Conservation (phyloP, 2,888 invertebrate genomes). For the Myopa testacea region DNA sequence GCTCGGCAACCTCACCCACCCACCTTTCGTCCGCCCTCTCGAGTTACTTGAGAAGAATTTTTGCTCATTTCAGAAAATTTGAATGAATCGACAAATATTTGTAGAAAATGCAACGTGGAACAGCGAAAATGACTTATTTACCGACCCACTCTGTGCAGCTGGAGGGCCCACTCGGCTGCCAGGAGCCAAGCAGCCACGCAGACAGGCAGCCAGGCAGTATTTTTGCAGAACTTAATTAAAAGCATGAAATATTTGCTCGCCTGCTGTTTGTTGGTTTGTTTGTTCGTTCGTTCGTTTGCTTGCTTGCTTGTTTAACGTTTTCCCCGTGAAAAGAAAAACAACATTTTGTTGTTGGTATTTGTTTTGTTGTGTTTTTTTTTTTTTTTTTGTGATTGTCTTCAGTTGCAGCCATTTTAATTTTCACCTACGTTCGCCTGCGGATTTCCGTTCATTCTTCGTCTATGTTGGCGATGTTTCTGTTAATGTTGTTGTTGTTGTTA, state of each 20-base stretch:
- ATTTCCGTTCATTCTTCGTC: neutral
- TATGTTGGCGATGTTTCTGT: too few relatives aligned
- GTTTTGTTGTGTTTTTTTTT: neutral
- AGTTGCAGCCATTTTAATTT: neutral
- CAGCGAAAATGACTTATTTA: constrained; percentile 11
- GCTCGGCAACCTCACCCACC: neutral
- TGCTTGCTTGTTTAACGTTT: neutral
- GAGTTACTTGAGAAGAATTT: neutral
- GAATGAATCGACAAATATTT: constrained; percentile 37
- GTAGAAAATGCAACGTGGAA: constrained; percentile 19
- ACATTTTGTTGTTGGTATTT: neutral
- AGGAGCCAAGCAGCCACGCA: neutral
- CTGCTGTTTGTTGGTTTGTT: too few relatives aligned
- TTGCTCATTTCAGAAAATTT: constrained; percentile 28
- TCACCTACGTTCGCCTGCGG: neutral
- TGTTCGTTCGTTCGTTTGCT: neutral
- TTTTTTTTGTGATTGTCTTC: neutral
- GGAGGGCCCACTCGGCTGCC: neutral
- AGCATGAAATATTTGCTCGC: constrained; percentile 21
- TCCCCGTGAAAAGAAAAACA: neutral
- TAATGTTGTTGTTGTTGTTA: too few relatives aligned
- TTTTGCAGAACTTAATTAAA: constrained; percentile 33
- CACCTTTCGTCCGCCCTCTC: neutral
- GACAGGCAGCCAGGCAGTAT: neutral
- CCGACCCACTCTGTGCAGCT: neutral